These are phyloP conservation scores for Macquaria australasica DNA, from an alignment of 2,113 vertebrate species.

Conservation along the genomic window DNA sequence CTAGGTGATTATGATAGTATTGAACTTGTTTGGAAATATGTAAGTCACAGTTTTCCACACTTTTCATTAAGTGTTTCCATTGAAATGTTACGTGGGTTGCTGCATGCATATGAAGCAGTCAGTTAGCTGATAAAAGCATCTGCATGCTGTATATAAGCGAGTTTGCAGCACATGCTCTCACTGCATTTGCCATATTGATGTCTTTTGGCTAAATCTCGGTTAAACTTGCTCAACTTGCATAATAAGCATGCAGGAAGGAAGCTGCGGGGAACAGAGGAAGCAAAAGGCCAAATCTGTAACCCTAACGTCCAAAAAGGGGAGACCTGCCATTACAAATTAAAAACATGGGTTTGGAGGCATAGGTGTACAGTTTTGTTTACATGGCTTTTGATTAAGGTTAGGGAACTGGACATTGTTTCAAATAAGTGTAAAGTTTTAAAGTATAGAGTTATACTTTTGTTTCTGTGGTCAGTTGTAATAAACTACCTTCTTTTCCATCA, in stretches of 20 bases:
- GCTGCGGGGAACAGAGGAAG: constrained; percentile 64
- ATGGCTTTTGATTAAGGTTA: neutral
- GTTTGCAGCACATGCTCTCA: neutral
- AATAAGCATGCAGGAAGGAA: constrained; percentile 75
- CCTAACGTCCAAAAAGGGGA: constrained; percentile 37
- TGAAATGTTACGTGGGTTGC: neutral
- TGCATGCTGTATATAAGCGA: neutral
- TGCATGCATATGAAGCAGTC: neutral
- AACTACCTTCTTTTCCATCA: no score
- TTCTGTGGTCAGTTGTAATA: no score
- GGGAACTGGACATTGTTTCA: neutral
- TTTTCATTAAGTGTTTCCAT: neutral
- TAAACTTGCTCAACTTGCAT: constrained; percentile 58
- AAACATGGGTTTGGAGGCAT: constrained; percentile 21
- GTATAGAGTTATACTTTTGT: neutral
- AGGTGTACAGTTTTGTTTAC: neutral
- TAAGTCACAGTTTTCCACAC: neutral
- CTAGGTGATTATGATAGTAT: neutral
- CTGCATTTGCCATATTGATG: neutral
- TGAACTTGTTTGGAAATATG: no score
- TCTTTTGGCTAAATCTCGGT: constrained; percentile 43
- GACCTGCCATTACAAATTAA: neutral
- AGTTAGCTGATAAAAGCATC: neutral
- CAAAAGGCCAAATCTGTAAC: constrained; percentile 59
- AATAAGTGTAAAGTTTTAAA: neutral